Percentiles rank a stretch among this genome's conserved stretches.
Evolutionary conservation across 2,797 vertebrate species (phyloP).

Genomic region (Tokudaia muenninki): DNA sequence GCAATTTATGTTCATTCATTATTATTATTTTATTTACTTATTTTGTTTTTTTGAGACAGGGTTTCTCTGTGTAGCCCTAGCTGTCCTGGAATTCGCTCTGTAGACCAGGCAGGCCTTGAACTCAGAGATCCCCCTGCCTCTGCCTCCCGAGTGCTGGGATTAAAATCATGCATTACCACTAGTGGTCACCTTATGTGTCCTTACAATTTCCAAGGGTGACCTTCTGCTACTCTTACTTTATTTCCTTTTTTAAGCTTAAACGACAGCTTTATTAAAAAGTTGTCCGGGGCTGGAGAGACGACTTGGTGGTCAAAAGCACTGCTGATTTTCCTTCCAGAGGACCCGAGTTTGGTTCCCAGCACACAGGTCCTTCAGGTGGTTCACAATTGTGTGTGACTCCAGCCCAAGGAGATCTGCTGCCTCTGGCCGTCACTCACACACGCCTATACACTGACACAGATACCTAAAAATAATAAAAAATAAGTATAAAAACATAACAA

Average conservation of each 20-base stretch:
- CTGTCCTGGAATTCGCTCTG: neutral
- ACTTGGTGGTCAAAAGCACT: neutral
- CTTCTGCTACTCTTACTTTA: neutral
- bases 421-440: neutral
- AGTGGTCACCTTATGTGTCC: neutral
- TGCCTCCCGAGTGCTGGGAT: neutral
- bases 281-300: neutral
- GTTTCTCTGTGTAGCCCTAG: neutral
- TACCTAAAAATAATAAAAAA: neutral
- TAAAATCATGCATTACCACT: neutral
- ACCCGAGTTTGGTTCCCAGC: neutral
- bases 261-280: neutral
- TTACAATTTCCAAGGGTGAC: slow-evolving; percentile 30
- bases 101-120: neutral
- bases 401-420: neutral
- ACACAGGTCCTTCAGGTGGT: neutral
- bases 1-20: neutral
- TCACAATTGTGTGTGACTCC: neutral
- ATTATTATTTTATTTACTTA: neutral
- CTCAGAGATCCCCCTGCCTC: neutral
- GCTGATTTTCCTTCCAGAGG: neutral
- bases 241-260: neutral
- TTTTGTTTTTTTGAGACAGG: neutral
- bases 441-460: neutral
- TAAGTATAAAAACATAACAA: neutral